These are phyloP conservation scores for Dinoponera quadriceps DNA, from an alignment of 1,140 invertebrate species.

Conservation along the genomic window DNA sequence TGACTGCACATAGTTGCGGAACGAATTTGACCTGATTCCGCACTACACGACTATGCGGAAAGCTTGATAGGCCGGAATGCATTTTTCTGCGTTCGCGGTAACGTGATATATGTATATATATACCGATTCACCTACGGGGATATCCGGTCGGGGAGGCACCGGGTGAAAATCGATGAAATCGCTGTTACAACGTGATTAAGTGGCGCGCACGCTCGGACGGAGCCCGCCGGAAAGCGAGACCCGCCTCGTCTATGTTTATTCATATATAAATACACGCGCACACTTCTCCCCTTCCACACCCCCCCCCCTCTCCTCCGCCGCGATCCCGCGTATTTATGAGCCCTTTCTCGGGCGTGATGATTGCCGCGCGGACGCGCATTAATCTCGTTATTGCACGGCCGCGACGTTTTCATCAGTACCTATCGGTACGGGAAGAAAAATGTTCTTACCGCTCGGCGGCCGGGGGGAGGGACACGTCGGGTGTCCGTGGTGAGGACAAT, in stretches of 20 bases:
- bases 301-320: too few species aligned
- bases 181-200: slow-evolving; percentile 3
- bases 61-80: too few species aligned
- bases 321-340: not conserved
- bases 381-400: slow-evolving; percentile 9
- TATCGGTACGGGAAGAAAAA: slow-evolving; percentile 67
- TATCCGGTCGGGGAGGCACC: not conserved
- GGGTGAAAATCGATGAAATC: not conserved
- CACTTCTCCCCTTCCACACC: not conserved
- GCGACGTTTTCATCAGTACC: slow-evolving; percentile 45
- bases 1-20: too few species aligned
- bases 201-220: not conserved
- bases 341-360: slow-evolving; percentile 11
- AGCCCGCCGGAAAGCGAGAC: not conserved
- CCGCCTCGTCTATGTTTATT: not conserved
- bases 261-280: not conserved
- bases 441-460: slow-evolving; percentile 62
- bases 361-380: not conserved
- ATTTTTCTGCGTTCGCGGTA: too few species aligned
- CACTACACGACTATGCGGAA: too few species aligned
- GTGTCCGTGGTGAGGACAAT: slow-evolving; percentile 31
- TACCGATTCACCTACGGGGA: too few species aligned
- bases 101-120: not conserved
- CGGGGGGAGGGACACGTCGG: not conserved
- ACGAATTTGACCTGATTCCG: too few species aligned